A percentile compares a stretch with the other conserved stretches of the same genome.
Conservation (phyloP, 2,113 vertebrate species). For the Siniperca knerii region DNA sequence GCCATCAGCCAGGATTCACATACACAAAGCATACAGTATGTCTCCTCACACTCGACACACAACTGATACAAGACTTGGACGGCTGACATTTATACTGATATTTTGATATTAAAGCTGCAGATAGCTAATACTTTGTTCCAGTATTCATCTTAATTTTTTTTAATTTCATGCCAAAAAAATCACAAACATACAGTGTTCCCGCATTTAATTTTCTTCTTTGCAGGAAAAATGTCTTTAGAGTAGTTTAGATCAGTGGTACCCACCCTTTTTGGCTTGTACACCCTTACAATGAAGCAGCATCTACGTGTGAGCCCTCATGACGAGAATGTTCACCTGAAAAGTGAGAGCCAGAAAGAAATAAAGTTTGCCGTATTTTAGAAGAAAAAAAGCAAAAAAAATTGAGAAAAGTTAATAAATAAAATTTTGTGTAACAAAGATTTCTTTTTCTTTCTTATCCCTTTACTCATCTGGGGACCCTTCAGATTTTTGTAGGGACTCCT, state of each 20-base stretch:
- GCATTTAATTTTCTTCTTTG: not conserved
- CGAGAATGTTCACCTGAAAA: not conserved
- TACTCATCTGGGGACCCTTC: not conserved
- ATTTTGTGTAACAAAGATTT: not conserved
- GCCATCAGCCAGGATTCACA: constrained; percentile 63
- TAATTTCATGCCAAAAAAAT: not conserved
- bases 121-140: not conserved
- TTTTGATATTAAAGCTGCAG: constrained; percentile 3
- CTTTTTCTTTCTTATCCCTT: not conserved
- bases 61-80: not conserved
- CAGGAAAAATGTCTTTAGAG: not conserved
- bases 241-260: not conserved
- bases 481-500: not conserved
- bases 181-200: not conserved
- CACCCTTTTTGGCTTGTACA: not conserved
- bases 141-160: not conserved
- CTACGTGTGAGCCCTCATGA: not conserved
- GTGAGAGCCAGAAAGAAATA: not conserved
- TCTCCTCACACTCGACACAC: constrained; percentile 21
- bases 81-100: constrained; percentile 29
- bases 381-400: not conserved
- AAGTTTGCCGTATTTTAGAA: not conserved
- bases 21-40: constrained; percentile 54
- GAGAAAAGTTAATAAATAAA: not conserved
- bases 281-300: not conserved